Evolutionary conservation across 2,113 vertebrate species (phyloP), one percentile per base, ranked within the genome.

Genomic region (Apteryx mantelli): DNA sequence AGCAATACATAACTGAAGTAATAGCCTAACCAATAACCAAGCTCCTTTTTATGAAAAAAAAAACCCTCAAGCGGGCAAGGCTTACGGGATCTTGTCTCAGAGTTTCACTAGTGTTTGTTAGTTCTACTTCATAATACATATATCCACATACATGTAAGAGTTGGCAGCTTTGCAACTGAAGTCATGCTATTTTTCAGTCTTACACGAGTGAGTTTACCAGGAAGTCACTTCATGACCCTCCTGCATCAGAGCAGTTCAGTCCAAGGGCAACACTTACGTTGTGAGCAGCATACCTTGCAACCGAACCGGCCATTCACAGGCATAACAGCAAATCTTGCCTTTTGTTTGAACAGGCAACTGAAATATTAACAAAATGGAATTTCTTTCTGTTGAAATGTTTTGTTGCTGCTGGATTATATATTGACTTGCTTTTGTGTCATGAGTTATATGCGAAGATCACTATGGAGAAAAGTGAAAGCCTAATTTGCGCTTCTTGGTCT

Each of bases 391-490:
- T 68, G 61, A 61, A 52, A 79, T 74, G 36, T 73, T 91, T 94
- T 91, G 42, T 93, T 81, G 79, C 50, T 90, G 52, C 73, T 86
- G 46, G 81, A 19, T 83, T 88, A 78, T 74, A 44, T 75, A 78
- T 63, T 75, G 60, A 90, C 85, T 88, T 44, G 50, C 68, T 78
- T 88, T 81, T 93, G 79, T 81, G 69, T 84, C 76, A 2, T 28
- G 66, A 83, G 56, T 91, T 91, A 64, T 78, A 60, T 61, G 61
- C 61, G 89, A 48, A 90, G 86, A 95, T 96, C 76, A 76, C 95
- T 78, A 95, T 97, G 87, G 95, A 94, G 89, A 95, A 94, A 91
- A 95, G 86, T 34, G 73, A 93, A 95, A 95, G 85, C 73, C 81
- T 64, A 90, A 91, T 83, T 88, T 90, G 79, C 80, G 42, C 36